phyloP scores from a whole-genome alignment of 2,797 vertebrate genomes.

The Helarctos malayanus region DNA sequence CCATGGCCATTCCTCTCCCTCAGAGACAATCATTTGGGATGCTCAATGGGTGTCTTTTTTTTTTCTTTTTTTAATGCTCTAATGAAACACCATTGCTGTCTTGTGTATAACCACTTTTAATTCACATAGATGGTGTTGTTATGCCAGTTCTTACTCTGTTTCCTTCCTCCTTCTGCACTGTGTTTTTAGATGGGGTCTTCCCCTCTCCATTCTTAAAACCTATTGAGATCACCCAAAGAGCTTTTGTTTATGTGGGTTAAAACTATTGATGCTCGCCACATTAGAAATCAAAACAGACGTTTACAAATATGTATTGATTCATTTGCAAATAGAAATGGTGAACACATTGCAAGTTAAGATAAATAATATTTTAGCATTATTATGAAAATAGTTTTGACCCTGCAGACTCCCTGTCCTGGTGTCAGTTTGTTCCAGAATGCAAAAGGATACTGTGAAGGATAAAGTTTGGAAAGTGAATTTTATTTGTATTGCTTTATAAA shows the following conservation, averaged over 20 bases:
- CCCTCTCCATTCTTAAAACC: background rate
- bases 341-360: background rate
- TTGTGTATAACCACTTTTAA: background rate
- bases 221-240: background rate
- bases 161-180: background rate
- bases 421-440: background rate
- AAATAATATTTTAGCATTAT: background rate
- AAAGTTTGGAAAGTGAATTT: background rate
- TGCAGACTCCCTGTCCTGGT: background rate
- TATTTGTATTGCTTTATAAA: background rate
- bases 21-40: accelerated
- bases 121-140: background rate
- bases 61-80: background rate
- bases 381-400: slow-evolving; percentile 14
- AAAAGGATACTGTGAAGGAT: background rate
- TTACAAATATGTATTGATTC: background rate
- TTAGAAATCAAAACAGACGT: background rate
- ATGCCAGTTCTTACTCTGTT: background rate
- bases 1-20: background rate
- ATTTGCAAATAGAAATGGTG: background rate
- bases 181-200: background rate
- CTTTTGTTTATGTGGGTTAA: slow-evolving; percentile 76
- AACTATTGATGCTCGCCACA: background rate
- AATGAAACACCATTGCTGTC: background rate
- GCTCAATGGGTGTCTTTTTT: accelerated